Evolutionary conservation across 2,797 vertebrate species (phyloP).

Genomic region (Rhinophrynus dorsalis): DNA sequence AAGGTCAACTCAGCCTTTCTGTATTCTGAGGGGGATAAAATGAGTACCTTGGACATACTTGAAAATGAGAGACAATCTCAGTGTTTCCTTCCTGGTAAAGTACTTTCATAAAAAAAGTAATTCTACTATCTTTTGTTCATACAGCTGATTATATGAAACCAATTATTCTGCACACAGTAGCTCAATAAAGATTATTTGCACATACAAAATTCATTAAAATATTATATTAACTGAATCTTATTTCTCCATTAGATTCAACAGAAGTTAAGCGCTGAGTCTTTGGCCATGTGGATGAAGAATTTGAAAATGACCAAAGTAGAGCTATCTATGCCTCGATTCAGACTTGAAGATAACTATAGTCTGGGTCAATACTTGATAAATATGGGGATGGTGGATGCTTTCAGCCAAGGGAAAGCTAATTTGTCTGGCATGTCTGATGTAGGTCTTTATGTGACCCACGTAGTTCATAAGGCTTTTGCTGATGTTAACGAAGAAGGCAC

Average conservation of each 20-base stretch:
- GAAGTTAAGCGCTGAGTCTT: neutral
- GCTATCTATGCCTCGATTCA: conserved; percentile 63
- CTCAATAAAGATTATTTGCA: too few relatives aligned
- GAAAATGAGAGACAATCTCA: too few relatives aligned
- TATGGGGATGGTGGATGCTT: conserved; percentile 63
- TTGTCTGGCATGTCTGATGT: conserved; percentile 65
- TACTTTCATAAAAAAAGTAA: too few relatives aligned
- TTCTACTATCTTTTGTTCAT: too few relatives aligned
- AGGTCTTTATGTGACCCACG: conserved; percentile 60
- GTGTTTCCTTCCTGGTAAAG: too few relatives aligned
- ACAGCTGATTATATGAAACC: too few relatives aligned
- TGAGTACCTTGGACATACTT: too few relatives aligned
- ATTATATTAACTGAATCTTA: too few relatives aligned
- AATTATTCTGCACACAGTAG: too few relatives aligned
- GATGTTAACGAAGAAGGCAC: conserved; percentile 69
- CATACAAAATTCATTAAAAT: too few relatives aligned
- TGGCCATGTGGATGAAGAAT: neutral
- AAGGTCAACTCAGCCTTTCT: too few relatives aligned
- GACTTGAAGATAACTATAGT: conserved; percentile 58
- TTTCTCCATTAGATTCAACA: conserved; percentile 4
- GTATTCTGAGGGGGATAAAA: too few relatives aligned
- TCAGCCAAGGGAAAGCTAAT: conserved; percentile 59
- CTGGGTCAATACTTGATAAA: conserved; percentile 56
- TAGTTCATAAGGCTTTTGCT: conserved; percentile 62
- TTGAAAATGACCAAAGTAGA: conserved; percentile 56